These are phyloP conservation scores for Chrysina gloriosa DNA, from an alignment of 2,888 invertebrate species.

Conservation along the genomic window DNA sequence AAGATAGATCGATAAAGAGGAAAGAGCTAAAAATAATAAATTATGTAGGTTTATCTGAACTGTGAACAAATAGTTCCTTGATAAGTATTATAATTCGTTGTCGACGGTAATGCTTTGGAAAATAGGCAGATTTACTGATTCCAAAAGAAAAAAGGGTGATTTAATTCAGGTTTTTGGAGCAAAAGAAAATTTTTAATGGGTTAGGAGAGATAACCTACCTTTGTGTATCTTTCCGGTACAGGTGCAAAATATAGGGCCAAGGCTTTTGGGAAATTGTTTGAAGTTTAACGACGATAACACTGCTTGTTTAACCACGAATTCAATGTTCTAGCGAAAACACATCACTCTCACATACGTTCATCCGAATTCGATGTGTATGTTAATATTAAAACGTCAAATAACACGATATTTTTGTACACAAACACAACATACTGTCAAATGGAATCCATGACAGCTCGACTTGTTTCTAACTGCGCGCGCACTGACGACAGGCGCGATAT, in stretches of 20 bases:
- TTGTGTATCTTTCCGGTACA: conserved; percentile 46
- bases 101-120: not conserved
- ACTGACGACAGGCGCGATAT: conserved; percentile 24
- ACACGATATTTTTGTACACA: conserved; percentile 62
- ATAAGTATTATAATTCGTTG: conserved; percentile 14
- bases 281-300: conserved; percentile 42
- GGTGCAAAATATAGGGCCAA: conserved; percentile 41
- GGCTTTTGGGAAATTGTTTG: conserved; percentile 45
- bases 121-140: not conserved
- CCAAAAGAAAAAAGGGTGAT: not conserved
- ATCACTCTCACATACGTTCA: conserved; percentile 55
- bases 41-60: conserved; percentile 35
- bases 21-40: conserved; percentile 37
- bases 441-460: conserved; percentile 63
- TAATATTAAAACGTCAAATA: conserved; percentile 59
- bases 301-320: conserved; percentile 53
- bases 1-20: conserved; percentile 36
- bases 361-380: conserved; percentile 55
- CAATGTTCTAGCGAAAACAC: conserved; percentile 48
- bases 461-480: conserved; percentile 52
- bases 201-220: conserved; percentile 48
- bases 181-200: conserved; percentile 29
- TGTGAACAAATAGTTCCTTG: conserved; percentile 13
- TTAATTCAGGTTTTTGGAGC: conserved; percentile 31
- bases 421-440: conserved; percentile 63